Conservation (phyloP, 2,113 vertebrate genomes). For the Hassar affinis region DNA sequence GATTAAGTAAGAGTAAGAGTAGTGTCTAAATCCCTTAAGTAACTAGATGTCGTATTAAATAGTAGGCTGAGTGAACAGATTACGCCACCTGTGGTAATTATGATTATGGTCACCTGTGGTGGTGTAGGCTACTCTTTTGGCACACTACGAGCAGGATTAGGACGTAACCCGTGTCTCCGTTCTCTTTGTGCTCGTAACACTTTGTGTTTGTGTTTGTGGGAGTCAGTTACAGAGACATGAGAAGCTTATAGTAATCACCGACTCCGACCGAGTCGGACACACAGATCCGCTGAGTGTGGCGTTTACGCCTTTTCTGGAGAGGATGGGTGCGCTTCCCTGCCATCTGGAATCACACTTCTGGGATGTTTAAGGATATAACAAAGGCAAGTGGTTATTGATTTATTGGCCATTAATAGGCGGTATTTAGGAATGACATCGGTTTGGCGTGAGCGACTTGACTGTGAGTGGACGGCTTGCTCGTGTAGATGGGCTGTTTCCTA, state of each 20-base stretch:
- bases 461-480: neutral
- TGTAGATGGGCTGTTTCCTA: neutral
- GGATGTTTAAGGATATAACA: constrained; percentile 42
- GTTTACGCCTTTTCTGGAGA: constrained; percentile 16
- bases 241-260: constrained; percentile 1
- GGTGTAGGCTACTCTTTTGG: neutral
- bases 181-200: neutral
- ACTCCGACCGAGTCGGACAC: constrained; percentile 16
- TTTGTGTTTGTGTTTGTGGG: neutral
- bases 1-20: neutral
- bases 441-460: neutral
- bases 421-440: neutral
- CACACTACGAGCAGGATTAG: neutral
- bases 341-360: constrained; percentile 19
- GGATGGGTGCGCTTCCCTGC: neutral
- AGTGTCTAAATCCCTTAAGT: constrained; percentile 2
- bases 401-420: neutral
- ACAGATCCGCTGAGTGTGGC: constrained; percentile 16
- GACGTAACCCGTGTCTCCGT: neutral
- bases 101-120: constrained; percentile 24
- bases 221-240: constrained; percentile 2
- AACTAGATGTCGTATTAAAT: neutral
- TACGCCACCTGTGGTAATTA: constrained; percentile 36
- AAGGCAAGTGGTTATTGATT: constrained; percentile 65
- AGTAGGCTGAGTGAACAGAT: constrained; percentile 2